Percentiles rank a stretch among this genome's conserved stretches.
These are phyloP conservation scores for Pinna nobilis DNA, from an alignment of 1,140 invertebrate species.

Conservation along the genomic window DNA sequence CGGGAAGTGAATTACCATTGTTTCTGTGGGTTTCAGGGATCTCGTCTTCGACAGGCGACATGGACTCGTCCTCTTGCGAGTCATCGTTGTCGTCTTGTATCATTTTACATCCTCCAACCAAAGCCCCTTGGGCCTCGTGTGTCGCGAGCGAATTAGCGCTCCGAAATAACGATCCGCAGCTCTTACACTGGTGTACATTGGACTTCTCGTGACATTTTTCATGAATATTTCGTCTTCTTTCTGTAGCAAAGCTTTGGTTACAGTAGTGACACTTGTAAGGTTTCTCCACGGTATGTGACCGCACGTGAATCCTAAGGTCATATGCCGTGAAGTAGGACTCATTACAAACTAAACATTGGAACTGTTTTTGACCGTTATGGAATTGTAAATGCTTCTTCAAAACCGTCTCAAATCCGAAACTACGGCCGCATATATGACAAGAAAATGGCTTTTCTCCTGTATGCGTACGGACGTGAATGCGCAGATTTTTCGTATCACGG, in stretches of 20 bases:
- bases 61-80: background rate
- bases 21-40: too few species aligned
- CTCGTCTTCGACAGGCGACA: background rate
- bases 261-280: slow-evolving; percentile 41
- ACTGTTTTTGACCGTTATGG: slow-evolving; percentile 39
- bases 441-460: slow-evolving; percentile 92
- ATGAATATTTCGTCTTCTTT: slow-evolving; percentile 32
- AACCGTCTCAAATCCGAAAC: slow-evolving; percentile 97
- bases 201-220: slow-evolving; percentile 29
- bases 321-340: slow-evolving; percentile 28
- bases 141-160: slow-evolving; percentile 9
- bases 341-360: slow-evolving; percentile 34
- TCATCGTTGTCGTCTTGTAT: background rate
- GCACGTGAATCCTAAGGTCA: slow-evolving; percentile 22
- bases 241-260: slow-evolving; percentile 26
- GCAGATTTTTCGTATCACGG: slow-evolving; percentile 43
- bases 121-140: slow-evolving; percentile 24
- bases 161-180: slow-evolving; percentile 29
- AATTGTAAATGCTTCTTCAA: slow-evolving; percentile 87
- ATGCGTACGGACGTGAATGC: slow-evolving; percentile 65
- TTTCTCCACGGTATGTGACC: slow-evolving; percentile 93
- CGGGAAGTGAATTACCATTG: too few species aligned
- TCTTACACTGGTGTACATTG: slow-evolving; percentile 23
- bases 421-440: slow-evolving; percentile 96
- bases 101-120: slow-evolving; percentile 10